Evolutionary conservation across 2,113 vertebrate genomes (phyloP), one percentile per base, ranked within the genome.

Genomic region (Melanostigma gelatinosum): DNA sequence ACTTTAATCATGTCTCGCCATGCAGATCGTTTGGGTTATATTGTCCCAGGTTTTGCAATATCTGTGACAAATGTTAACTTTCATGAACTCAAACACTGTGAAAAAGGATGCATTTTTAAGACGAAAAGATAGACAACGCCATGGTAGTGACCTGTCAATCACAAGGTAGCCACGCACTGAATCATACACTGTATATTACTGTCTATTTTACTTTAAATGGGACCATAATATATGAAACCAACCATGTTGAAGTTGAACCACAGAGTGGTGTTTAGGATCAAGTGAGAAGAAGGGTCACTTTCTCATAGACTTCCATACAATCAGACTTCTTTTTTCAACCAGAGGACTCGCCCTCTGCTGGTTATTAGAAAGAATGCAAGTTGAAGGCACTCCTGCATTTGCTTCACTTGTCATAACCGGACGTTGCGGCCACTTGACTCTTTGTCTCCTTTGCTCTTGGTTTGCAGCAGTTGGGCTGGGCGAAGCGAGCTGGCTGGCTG

Each of bases 401-500:
- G 50, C 20, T 52, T 52, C 6, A n/a, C 50, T 9, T 55, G 29
- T 58, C 24, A 58, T 58, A 29, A 22, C 32, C 20, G 27, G 55
- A 15, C 24, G 27, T 58, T 24, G 24, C 24, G 15, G 0, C 6
- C 16, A 20, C 10, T 50, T 76, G 63, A 77, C 46, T 44, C 34
- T 57, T 2, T 68, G 32, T 65, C 10, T 74, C 7, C 10, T 62
- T 44, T 36, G 29, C 4, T 6, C 18, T 87, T 34, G 78, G 10
- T 77, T 63, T 60, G 6, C 88, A 95, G 6, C 88, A 95, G 94
- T 34, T 95, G 87, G 87, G 87, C 52, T 95, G 95, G 95, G 91
- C 89, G 24, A 96, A 95, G 73, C 91, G 88, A 80, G 87, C 92
- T 15, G 95, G 94, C 75, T 95, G 96, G 90, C 91, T 97, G 74